Evolutionary conservation across 2,888 invertebrate genomes (phyloP).

Genomic region (Hermodice carunculata): DNA sequence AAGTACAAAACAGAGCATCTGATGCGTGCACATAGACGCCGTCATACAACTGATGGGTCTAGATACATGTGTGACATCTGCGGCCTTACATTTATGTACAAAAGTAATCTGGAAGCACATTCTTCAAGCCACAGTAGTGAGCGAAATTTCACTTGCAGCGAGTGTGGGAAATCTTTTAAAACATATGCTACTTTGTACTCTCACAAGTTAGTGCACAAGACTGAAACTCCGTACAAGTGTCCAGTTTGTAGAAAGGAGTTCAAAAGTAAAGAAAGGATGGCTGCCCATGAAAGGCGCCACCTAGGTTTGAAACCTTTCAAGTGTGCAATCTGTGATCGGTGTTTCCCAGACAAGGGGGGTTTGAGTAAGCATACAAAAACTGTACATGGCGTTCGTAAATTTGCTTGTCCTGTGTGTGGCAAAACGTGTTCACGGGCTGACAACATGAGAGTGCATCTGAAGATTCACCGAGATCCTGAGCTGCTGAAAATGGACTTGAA

Average conservation of each 20-base stretch:
- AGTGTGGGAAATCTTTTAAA: constrained; percentile 60
- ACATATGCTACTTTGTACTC: constrained; percentile 58
- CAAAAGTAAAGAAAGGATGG: constrained; percentile 37
- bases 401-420: constrained; percentile 59
- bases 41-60: constrained; percentile 47
- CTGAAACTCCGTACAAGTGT: constrained; percentile 52
- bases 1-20: constrained; percentile 56
- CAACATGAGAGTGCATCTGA: constrained; percentile 53
- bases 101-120: constrained; percentile 61
- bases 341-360: constrained; percentile 61
- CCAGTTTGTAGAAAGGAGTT: constrained; percentile 54
- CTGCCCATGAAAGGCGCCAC: constrained; percentile 49
- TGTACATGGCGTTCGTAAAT: constrained; percentile 56
- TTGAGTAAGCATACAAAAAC: constrained; percentile 60
- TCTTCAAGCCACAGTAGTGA: constrained; percentile 54
- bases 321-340: constrained; percentile 45
- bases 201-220: constrained; percentile 56
- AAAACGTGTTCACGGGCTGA: constrained; percentile 58
- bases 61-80: constrained; percentile 42
- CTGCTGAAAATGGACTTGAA: constrained; percentile 28
- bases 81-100: constrained; percentile 49
- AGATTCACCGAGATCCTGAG: constrained; percentile 27
- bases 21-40: constrained; percentile 51
- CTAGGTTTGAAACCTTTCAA: constrained; percentile 45
- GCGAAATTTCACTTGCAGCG: constrained; percentile 49